Percentiles rank a stretch among this genome's conserved stretches.
Evolutionary conservation across 2,113 vertebrate species (phyloP).

Genomic region (Parus major): DNA sequence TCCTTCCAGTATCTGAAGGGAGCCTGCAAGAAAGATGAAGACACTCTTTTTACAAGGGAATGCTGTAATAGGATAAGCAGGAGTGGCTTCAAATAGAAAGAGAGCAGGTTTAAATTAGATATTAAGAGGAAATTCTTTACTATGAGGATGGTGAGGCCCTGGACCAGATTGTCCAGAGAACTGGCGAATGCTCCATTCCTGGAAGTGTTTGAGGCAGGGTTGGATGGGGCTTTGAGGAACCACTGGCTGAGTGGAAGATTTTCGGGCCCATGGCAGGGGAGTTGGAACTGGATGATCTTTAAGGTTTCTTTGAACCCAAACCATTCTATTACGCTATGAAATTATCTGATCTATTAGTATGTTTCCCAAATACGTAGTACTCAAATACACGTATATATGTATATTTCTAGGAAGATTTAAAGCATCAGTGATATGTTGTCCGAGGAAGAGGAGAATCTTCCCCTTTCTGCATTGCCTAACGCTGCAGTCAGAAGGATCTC

Average conservation of each 20-base stretch:
- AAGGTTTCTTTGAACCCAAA: background rate
- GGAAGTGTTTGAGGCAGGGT: background rate
- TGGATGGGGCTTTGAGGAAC: background rate
- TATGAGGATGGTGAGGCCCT: background rate
- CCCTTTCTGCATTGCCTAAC: background rate
- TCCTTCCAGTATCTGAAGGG: background rate
- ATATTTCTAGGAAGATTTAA: background rate
- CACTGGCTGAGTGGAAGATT: rapidly evolving
- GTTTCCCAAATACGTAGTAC: background rate
- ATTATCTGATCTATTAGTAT: background rate
- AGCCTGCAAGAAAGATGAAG: no score
- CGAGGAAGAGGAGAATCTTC: background rate
- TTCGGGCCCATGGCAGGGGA: background rate
- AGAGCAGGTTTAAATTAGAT: background rate
- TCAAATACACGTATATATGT: background rate
- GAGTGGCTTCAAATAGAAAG: background rate
- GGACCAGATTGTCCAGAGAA: background rate
- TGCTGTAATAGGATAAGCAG: background rate
- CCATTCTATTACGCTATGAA: background rate
- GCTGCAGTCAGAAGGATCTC: background rate
- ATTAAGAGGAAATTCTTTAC: background rate
- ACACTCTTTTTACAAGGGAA: background rate
- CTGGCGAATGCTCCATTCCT: background rate
- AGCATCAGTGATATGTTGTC: background rate
- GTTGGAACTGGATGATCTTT: background rate